These are phyloP conservation scores for Heptranchias perlo DNA, from an alignment of 2,113 vertebrate genomes.

Conservation along the genomic window DNA sequence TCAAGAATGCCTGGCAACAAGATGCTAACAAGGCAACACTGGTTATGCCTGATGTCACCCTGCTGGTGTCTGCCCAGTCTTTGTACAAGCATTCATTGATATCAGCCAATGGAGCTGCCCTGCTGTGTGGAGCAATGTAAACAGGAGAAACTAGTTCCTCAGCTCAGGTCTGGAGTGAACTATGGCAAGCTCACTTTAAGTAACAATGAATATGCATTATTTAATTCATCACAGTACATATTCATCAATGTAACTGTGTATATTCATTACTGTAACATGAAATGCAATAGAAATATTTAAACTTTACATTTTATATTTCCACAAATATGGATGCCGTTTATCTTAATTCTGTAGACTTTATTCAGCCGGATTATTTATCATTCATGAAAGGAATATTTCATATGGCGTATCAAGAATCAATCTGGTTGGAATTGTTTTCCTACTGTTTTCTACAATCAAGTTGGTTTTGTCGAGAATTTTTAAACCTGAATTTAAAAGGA, in stretches of 20 bases:
- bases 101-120: background rate
- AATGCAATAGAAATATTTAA: background rate
- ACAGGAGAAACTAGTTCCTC: background rate
- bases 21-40: background rate
- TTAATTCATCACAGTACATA: too few species aligned
- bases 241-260: background rate
- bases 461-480: background rate
- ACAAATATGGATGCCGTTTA: background rate
- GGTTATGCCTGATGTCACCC: background rate
- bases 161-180: background rate
- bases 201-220: background rate
- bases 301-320: background rate
- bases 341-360: background rate
- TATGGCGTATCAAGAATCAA: background rate
- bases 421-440: background rate
- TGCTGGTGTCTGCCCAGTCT: background rate
- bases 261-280: background rate
- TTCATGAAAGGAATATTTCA: background rate
- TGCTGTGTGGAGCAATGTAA: background rate
- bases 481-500: background rate
- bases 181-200: background rate
- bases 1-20: background rate
- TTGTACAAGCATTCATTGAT: background rate
- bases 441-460: background rate
- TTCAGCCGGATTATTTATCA: background rate